Evolutionary conservation across 64 coral and sea anemone species (phyloP), one percentile per base, ranked within the genome.

Genomic region (Acropora yongei): DNA sequence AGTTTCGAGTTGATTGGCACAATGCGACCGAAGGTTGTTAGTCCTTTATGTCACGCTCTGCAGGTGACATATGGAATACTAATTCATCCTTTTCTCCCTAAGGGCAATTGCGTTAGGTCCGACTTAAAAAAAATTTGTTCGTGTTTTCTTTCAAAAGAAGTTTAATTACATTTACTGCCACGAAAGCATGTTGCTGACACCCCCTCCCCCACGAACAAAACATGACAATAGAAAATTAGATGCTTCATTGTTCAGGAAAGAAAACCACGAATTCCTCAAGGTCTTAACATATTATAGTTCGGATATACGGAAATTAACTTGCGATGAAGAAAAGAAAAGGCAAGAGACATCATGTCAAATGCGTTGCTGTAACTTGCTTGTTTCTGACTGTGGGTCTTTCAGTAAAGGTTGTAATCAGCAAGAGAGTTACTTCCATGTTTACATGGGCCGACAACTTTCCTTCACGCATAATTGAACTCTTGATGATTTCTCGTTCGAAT

Each of bases 211-310:
- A 39, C 68, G 18, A 71, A 71, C 60, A 63, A 20, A 17, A 71
- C 17, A 71, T 20, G 75, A 78, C 75, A 46, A 78, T 48, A 45
- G 44, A 78, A 76, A 78, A 78, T 78, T 46, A 78, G 1, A n/a
- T n/a, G 51, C 3, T 14, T 4, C 12, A 48, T 47, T 49, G 75
- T 47, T 48, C 11, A 14, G 14, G 14, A 45, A 76, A 40, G 9
- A 18, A 19, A 57, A 57, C 49, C 49, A 55, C 20, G 40, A 80
- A 57, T 80, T 2, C 1, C 17, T 45, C 2, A 80, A 57, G 50
- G n/a, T 42, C 4, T 12, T 42, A 84, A 69, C 11, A 47, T 19
- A 47, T 84, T 3, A 43, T 6, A 8, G 30, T 30, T 30, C 13
- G 18, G 63, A n/a, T 85, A 49, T 68, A 85, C 65, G 44, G 69